Percentiles rank a stretch among this genome's conserved stretches.
phyloP scores from a whole-genome alignment of 1,140 invertebrate genomes.

The Macrotrachela quadricornifera region DNA sequence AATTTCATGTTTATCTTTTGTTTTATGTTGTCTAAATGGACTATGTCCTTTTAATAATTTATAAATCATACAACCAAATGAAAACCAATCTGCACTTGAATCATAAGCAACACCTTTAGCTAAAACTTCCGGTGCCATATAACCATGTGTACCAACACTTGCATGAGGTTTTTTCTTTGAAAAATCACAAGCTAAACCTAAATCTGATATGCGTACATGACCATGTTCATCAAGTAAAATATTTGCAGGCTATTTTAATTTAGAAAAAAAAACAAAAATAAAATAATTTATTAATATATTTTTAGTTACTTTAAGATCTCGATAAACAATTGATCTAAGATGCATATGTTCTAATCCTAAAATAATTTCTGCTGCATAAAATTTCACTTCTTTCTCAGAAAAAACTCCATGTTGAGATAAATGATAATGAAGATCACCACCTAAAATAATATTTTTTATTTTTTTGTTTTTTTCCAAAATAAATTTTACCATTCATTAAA shows the following conservation, averaged over 20 bases:
- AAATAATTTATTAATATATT: not conserved
- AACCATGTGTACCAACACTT: slow-evolving; percentile 96
- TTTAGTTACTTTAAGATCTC: slow-evolving; percentile 56
- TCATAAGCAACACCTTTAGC: slow-evolving; percentile 96
- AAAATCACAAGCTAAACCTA: slow-evolving; percentile 95
- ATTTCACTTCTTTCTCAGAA: slow-evolving; percentile 93
- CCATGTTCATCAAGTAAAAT: slow-evolving; percentile 96
- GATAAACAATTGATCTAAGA: slow-evolving; percentile 84
- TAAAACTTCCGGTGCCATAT: slow-evolving; percentile 98
- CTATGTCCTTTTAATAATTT: slow-evolving; percentile 97
- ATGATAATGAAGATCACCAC: slow-evolving; percentile 98
- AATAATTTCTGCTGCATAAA: slow-evolving; percentile 88
- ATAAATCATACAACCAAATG: slow-evolving; percentile 97
- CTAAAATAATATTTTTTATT: slow-evolving; percentile 3
- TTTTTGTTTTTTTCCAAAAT: not conserved
- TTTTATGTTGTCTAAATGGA: slow-evolving; percentile 97
- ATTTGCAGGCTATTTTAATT: slow-evolving; percentile 84
- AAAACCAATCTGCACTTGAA: slow-evolving; percentile 98
- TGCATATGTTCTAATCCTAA: slow-evolving; percentile 98
- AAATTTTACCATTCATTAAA: slow-evolving; percentile 64
- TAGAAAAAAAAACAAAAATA: slow-evolving; percentile 10
- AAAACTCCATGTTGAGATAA: slow-evolving; percentile 98
- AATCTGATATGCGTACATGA: slow-evolving; percentile 92
- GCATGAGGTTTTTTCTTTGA: slow-evolving; percentile 98
- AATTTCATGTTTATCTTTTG: slow-evolving; percentile 97